Base-by-base conservation (phyloP, 2,888 invertebrate genomes). In the Erebia aethiops region DNA sequence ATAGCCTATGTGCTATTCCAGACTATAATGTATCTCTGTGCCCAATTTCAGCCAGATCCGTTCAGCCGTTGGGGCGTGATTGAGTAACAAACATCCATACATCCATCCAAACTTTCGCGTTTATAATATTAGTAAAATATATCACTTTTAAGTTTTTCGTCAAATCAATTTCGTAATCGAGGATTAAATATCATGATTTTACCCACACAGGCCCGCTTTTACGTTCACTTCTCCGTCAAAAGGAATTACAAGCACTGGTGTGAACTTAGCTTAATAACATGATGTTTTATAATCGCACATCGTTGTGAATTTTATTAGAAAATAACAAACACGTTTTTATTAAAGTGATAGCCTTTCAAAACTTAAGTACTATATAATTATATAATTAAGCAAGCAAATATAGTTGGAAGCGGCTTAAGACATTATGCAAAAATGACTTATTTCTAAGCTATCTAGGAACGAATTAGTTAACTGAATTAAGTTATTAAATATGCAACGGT, bases 401-500 rank as follows among this genome's bases (percentile, higher is more conserved):
- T 3, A 54, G 11, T 9, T 54, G 11, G 2, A 18, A 11, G 54
- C 2, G 16, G 18, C 4, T 54, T 54, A 54, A 54, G 54, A 54
- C 1, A 16, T 43, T 61, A 61, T 61, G 61, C 43, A 46, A 43
- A 43, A 43, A 43, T 43, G 0, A 16, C n/a, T 61, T 61, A 43
- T 11, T 18, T 13, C n/a, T 51, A 58, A 58, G 58, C 14, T 51
- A n/a, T 7, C 14, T 51, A 51, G 54, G 9, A 18, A 54, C 8
- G 18, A 10, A 10, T 18, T 16, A 43, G 43, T 13, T 43, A 61
- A 61, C 16, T 62, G 49, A 62, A 62, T 43, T 62, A 62, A 62
- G 62, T 49, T 62, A 62, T 62, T 49, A 26, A 26, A 14, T 57
- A 57, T 54, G 16, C 54, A 57, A 57, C 11, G 1, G 13, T 21